Percentiles rank a stretch among this genome's conserved stretches.
These are phyloP conservation scores for Melanitta fusca DNA, from an alignment of 2,797 vertebrate species.

Conservation along the genomic window DNA sequence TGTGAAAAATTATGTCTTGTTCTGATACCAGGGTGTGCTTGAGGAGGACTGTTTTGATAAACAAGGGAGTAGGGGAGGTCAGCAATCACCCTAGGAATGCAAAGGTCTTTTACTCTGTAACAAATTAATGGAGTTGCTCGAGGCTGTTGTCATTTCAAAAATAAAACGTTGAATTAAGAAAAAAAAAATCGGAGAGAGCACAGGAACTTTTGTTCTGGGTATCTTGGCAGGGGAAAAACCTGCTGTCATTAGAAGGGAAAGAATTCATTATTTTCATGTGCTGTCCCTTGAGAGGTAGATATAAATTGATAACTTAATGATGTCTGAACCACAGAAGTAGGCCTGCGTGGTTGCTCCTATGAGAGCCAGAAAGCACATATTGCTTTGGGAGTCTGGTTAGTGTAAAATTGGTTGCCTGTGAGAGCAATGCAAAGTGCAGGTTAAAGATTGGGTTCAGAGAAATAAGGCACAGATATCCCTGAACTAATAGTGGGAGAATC, in stretches of 20 bases:
- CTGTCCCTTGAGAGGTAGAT: not conserved
- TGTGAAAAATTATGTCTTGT: constrained; percentile 5
- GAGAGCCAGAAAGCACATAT: not conserved
- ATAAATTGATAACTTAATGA: not conserved
- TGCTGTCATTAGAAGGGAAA: not conserved
- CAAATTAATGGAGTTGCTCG: constrained; percentile 52
- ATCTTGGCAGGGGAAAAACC: not conserved
- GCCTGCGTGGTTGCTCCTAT: not conserved
- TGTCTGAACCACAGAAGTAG: not conserved
- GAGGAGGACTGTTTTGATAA: not conserved
- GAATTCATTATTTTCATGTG: not conserved
- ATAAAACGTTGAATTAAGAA: constrained; percentile 29
- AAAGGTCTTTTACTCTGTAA: constrained; percentile 34
- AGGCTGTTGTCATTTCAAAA: constrained; percentile 62
- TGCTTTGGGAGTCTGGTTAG: not conserved
- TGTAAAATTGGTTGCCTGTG: not conserved
- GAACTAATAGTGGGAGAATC: not conserved
- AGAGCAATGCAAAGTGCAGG: not conserved
- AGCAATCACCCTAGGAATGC: constrained; percentile 8
- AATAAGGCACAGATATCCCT: not conserved
- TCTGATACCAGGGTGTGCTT: not conserved
- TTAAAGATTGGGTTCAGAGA: not conserved
- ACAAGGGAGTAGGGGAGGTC: constrained; percentile 35
- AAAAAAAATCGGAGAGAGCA: not conserved
- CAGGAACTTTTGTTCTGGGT: constrained; percentile 3